phyloP scores from a whole-genome alignment of 2,113 vertebrate species.

The Prionailurus bengalensis region DNA sequence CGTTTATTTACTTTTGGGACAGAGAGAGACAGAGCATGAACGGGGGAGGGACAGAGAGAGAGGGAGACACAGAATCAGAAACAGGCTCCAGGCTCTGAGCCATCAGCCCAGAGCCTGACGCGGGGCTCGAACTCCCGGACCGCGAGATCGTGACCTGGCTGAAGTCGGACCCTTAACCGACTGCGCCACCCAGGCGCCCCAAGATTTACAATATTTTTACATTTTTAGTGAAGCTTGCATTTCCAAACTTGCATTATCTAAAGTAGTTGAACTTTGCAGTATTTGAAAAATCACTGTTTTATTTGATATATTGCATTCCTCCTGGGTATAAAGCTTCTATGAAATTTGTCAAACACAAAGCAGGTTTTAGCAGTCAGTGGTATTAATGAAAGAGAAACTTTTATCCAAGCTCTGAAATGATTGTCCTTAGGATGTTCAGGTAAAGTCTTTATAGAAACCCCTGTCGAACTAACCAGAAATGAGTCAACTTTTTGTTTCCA shows the following conservation, averaged over 20 bases:
- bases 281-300: constrained; percentile 33
- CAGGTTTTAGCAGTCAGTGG: background rate
- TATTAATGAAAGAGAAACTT: constrained; percentile 14
- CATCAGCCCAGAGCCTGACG: too few relatives aligned
- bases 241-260: constrained; percentile 6
- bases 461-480: constrained; percentile 36
- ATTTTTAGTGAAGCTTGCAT: constrained; percentile 1
- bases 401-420: constrained; percentile 40
- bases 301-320: background rate
- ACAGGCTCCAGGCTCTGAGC: too few relatives aligned
- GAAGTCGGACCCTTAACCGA: too few relatives aligned
- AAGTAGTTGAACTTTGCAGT: constrained; percentile 29
- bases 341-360: constrained; percentile 40
- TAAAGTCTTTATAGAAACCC: constrained; percentile 24
- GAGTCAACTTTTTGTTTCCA: constrained; percentile 60
- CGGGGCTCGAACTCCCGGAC: too few relatives aligned
- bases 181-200: too few relatives aligned
- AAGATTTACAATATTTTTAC: background rate
- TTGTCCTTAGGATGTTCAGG: constrained; percentile 31
- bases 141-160: too few relatives aligned
- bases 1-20: too few relatives aligned
- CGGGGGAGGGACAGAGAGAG: too few relatives aligned
- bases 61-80: too few relatives aligned
- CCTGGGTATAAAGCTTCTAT: background rate
- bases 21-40: too few relatives aligned